Conservation (phyloP, 2,888 invertebrate species). For the Eupithecia abbreviata region DNA sequence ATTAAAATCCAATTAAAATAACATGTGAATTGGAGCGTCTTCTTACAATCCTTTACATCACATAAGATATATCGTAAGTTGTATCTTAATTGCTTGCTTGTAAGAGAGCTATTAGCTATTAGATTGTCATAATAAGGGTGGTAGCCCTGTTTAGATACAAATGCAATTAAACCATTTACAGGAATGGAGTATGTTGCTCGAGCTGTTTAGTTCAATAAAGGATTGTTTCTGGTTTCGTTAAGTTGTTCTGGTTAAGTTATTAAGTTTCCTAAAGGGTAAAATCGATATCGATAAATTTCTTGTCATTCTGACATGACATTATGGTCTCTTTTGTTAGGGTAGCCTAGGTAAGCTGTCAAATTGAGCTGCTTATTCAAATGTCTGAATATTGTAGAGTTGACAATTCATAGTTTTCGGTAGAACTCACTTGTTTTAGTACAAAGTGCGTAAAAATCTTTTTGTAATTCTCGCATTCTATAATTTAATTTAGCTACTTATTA, state of each 20-base stretch:
- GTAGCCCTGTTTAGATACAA: slow-evolving; percentile 1
- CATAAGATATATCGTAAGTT: background rate
- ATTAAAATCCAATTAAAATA: slow-evolving; percentile 13
- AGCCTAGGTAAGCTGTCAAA: background rate
- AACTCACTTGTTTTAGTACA: background rate
- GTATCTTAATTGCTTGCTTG: slow-evolving; percentile 17
- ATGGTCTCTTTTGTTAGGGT: background rate
- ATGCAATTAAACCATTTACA: slow-evolving; percentile 2
- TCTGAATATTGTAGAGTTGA: background rate
- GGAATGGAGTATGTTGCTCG: background rate
- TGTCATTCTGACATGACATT: background rate
- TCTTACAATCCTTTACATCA: slow-evolving; percentile 15
- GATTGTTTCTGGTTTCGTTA: background rate
- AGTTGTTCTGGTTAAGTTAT: background rate
- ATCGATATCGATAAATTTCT: background rate
- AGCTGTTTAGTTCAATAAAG: background rate
- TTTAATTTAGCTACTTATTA: too few species aligned
- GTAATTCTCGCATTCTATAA: too few species aligned
- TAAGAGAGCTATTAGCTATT: slow-evolving; percentile 5
- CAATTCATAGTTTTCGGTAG: background rate
- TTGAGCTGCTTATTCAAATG: background rate
- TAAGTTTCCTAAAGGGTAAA: background rate
- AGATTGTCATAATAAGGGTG: slow-evolving; percentile 6
- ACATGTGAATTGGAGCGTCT: slow-evolving; percentile 16
- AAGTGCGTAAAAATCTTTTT: too few species aligned